These are phyloP conservation scores for Epizoanthus rinbou DNA, from an alignment of 92 coral and sea anemone species.

Conservation along the genomic window DNA sequence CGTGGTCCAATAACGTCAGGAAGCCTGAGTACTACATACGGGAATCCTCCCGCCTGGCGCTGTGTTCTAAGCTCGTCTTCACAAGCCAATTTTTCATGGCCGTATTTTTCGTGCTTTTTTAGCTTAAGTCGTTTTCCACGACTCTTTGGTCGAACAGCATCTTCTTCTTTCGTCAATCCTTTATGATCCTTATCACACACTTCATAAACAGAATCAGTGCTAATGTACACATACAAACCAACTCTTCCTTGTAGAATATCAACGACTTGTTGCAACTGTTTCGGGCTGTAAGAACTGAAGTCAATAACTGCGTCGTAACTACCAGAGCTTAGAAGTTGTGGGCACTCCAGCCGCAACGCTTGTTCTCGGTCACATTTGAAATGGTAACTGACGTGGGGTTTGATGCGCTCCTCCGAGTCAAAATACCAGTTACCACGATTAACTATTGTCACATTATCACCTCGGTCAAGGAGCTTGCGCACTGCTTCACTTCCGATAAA, in stretches of 20 bases:
- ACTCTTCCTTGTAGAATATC: conserved; percentile 70
- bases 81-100: conserved; percentile 91
- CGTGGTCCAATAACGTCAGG: conserved; percentile 99
- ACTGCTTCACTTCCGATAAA: conserved; percentile 93
- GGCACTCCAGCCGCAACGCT: conserved; percentile 79
- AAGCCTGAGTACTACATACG: conserved; percentile 81
- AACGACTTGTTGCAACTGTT: conserved; percentile 79
- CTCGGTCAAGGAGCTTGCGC: conserved; percentile 64
- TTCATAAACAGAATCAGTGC: conserved; percentile 91
- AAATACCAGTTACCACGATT: conserved; percentile 96
- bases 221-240: conserved; percentile 88
- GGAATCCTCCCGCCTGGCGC: conserved; percentile 86
- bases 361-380: conserved; percentile 87
- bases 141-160: conserved; percentile 86
- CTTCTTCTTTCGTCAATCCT: conserved; percentile 77
- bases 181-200: conserved; percentile 87
- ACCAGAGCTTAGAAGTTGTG: conserved; percentile 71
- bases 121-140: conserved; percentile 70
- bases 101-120: conserved; percentile 79
- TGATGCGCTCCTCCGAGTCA: conserved; percentile 86
- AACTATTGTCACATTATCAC: conserved; percentile 76
- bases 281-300: conserved; percentile 85
- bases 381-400: conserved; percentile 71
- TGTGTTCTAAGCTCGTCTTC: conserved; percentile 83
- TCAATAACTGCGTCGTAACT: conserved; percentile 91